Evolutionary conservation across 2,113 vertebrate genomes (phyloP), one percentile per base, ranked within the genome.

Genomic region (Diadophis punctatus): DNA sequence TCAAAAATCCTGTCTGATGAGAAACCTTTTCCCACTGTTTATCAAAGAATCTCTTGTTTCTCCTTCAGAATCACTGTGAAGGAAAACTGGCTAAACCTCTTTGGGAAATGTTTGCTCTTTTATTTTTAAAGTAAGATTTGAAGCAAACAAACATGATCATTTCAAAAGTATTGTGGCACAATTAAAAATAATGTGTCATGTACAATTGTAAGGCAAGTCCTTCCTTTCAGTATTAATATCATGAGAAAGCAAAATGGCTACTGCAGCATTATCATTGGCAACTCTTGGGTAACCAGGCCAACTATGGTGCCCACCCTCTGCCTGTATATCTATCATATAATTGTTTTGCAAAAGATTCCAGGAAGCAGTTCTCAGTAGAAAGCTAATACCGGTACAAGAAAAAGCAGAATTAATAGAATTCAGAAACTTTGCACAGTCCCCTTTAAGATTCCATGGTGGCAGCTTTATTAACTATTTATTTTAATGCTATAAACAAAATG

Each of bases 401-500:
- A 46, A 56, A 58, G 2, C 53, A 86, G 23, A 86, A 56, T 58
- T 43, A n/a, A 55, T 46, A 49, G 43, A 18, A 27, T 25, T 88
- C 60, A 88, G 39, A 52, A 92, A 88, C 30, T 80, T 39, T 92
- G 86, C 25, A 88, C 20, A 39, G 86, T 88, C 58, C 39, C 51
- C 86, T 92, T 92, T 74, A 92, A 92, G 60, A 48, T 3, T 92
- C 16, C 34, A 14, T 80, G 49, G 60, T 46, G 49, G 49, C 25
- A 80, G 86, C 25, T 88, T 88, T 80, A 92, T 92, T 92, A 46
- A 92, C 49, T 46, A 88, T 95, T 96, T 93, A 91, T 63, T 90
- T 94, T 90, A 95, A 90, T 2, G 22, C 3, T n/a, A 93, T 95
- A 93, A 95, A 55, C 92, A 84, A 91, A 89, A 90, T 74, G 90